Conservation (phyloP, 2,113 vertebrate species). For the Tetraodon nigroviridis region DNA sequence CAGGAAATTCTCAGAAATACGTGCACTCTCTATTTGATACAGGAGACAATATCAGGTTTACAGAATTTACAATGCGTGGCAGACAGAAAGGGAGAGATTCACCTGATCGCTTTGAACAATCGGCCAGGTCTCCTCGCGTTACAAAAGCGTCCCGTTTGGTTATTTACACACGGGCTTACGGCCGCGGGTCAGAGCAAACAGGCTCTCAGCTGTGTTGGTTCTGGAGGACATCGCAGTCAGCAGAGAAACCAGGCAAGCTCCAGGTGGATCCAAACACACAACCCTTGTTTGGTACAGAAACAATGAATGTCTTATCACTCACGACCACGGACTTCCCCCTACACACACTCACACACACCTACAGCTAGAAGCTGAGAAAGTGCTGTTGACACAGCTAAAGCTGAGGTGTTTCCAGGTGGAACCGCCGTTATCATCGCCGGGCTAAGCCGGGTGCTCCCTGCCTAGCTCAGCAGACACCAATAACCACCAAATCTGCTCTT, state of each 20-base stretch:
- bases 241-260: not conserved
- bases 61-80: not conserved
- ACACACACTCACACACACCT: slow-evolving; percentile 1
- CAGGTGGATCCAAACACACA: slow-evolving; percentile 1
- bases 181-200: slow-evolving; percentile 6
- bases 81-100: not conserved
- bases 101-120: not conserved
- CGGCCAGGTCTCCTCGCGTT: slow-evolving; percentile 42
- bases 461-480: too few species aligned
- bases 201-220: not conserved
- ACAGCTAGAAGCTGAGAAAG: not conserved
- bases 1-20: not conserved
- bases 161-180: slow-evolving; percentile 24
- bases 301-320: slow-evolving; percentile 8
- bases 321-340: slow-evolving; percentile 40
- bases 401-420: too few species aligned
- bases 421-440: too few species aligned
- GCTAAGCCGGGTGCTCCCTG: too few species aligned
- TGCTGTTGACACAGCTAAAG: too few species aligned
- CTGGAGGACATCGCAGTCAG: not conserved
- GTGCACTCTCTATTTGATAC: not conserved
- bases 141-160: slow-evolving; percentile 40
- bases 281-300: slow-evolving; percentile 1
- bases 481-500: too few species aligned
- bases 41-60: not conserved